Evolutionary conservation across 2,888 invertebrate genomes (phyloP), one percentile per base, ranked within the genome.

Genomic region (Penaeus monodon): DNA sequence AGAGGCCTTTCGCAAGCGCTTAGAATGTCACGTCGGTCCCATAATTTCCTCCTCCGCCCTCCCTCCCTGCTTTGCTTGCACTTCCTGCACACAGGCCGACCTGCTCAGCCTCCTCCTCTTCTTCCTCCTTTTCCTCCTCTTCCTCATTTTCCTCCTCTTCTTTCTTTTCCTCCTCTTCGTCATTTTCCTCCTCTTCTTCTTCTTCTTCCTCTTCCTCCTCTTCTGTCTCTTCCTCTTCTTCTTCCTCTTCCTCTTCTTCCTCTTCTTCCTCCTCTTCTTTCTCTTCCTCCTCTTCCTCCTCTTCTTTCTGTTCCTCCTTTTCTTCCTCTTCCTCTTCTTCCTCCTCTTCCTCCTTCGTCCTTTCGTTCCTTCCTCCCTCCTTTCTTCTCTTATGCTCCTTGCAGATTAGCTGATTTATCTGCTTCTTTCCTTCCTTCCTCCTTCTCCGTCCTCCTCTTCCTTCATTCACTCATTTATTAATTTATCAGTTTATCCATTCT

Each of bases 321-420:
- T 17, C 17, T 10, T 10, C 2, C 8, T 17, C 29, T 1, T 17
- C 20, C 29, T 17, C 4, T 29, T 10, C 1, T 7, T 17, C 8
- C 2, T 17, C 7, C 10, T 7, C 6, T 3, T 7, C 1, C 7
- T 17, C 29, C 1, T 17, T 17, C 7, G 1, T n/a, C 7, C 3
- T 17, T 29, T 17, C 68, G n/a, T 33, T 33, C 29, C 68, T n/a
- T 17, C 29, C 20, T 17, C 68, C 68, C 17, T 10, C 17, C 29
- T 68, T 68, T 10, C 20, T 10, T 68, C 7, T n/a, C 29, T 29
- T 29, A 6, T 7, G 29, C 0, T 29, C 7, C 8, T 17, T 29
- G 10, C 33, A 33, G 33, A 2, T 33, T 33, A 3, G 2, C 33
- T 33, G 33, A 33, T 33, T 33, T 33, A 33, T 33, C 33, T 33